A percentile compares a stretch with the other conserved stretches of the same genome.
These are phyloP conservation scores for Nematostella vectensis DNA, from an alignment of 92 coral and sea anemone genomes.

Conservation along the genomic window DNA sequence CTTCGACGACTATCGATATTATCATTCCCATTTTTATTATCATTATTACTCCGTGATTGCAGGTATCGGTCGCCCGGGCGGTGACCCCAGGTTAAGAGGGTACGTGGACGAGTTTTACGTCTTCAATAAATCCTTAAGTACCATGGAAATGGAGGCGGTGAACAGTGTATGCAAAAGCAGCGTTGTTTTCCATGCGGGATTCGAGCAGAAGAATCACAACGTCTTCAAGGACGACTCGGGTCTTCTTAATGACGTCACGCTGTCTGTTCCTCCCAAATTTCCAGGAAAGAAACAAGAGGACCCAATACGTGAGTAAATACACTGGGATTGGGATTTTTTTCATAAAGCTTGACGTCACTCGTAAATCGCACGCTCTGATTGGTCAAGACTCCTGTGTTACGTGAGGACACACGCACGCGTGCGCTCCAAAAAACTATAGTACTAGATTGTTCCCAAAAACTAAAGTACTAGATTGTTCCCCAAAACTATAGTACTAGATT, in stretches of 20 bases:
- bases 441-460: no score
- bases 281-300: conserved; percentile 41
- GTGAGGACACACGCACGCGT: no score
- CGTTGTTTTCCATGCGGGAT: conserved; percentile 77
- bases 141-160: conserved; percentile 54
- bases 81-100: conserved; percentile 58
- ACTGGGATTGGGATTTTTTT: no score
- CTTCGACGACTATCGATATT: no score
- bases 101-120: conserved; percentile 92
- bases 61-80: conserved; percentile 71
- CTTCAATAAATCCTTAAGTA: conserved; percentile 71
- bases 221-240: conserved; percentile 81
- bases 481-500: no score
- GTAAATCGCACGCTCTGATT: no score
- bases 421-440: no score
- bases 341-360: no score
- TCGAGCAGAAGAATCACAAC: conserved; percentile 57
- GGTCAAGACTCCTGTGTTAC: no score
- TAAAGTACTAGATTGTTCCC: no score
- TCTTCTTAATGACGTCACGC: conserved; percentile 68
- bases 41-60: no score
- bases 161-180: conserved; percentile 58
- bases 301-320: conserved; percentile 7
- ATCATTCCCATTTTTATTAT: no score
- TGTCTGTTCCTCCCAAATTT: conserved; percentile 40